Evolutionary conservation across 2,888 invertebrate genomes (phyloP), one percentile per base, ranked within the genome.

Genomic region (Macrophya alboannulata): DNA sequence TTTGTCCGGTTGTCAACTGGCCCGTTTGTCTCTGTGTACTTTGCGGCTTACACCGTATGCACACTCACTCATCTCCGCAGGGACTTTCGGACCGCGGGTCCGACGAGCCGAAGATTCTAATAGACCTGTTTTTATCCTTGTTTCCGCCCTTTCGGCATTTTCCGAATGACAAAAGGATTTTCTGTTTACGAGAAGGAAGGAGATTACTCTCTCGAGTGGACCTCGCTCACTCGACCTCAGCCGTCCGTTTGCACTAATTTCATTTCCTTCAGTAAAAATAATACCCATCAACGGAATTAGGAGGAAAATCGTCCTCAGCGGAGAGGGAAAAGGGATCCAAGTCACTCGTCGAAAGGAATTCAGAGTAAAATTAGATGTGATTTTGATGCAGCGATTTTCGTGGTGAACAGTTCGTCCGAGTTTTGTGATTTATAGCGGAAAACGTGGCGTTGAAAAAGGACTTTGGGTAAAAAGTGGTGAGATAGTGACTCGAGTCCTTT

Each of bases 111-210:
- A 88, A 88, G 88, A 87, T 88, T 89, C 88, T 86, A 88, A 87
- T 86, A 89, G 87, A 87, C 79, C 79, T 81, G 88, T 87, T 88
- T 88, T 88, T 87, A 87, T 88, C 89, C 89, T 88, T 90, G 89
- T 90, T 90, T 81, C 21, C 90, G 89, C 87, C 84, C 86, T 86
- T 79, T 77, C 85, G 87, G 89, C 85, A 88, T 51, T 31, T 55
- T 55, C 87, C 89, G 87, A n/a, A n/a, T n/a, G n/a, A 88, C 89
- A 90, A 90, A 89, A 59, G 88, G 86, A 86, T 31, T 31, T 3
- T 31, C 31, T 79, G 31, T 65, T n/a, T n/a, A n/a, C 40, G 17
- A 43, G 15, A 62, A 62, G 12, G 65, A 62, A 25, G 88, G 88
- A 89, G 88, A 89, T 88, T 88, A 88, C 84, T 87, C 86, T 87